phyloP scores from a whole-genome alignment of 1,140 invertebrate species.

The Lordiphosa stackelbergi region DNA sequence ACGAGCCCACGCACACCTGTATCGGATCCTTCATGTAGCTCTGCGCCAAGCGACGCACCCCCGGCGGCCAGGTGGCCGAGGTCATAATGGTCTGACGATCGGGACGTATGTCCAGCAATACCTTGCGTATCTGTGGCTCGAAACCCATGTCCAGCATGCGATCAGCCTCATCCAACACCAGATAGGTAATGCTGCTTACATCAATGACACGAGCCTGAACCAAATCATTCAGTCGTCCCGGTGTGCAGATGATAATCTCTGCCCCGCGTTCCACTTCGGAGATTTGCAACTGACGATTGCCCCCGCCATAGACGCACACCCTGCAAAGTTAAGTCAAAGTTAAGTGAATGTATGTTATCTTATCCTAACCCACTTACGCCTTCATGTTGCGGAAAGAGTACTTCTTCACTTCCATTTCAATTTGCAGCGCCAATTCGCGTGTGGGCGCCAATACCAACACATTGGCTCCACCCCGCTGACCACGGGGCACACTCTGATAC shows the following conservation, averaged over 20 bases:
- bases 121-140: slow-evolving; percentile 91
- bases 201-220: slow-evolving; percentile 82
- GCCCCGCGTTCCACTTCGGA: slow-evolving; percentile 84
- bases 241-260: slow-evolving; percentile 93
- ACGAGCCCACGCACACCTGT: slow-evolving; percentile 91
- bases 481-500: slow-evolving; percentile 83
- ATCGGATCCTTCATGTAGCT: slow-evolving; percentile 92
- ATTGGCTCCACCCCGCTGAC: slow-evolving; percentile 86
- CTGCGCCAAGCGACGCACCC: slow-evolving; percentile 88
- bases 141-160: slow-evolving; percentile 90
- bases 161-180: slow-evolving; percentile 96
- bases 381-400: slow-evolving; percentile 90
- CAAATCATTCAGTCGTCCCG: slow-evolving; percentile 91
- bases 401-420: slow-evolving; percentile 92
- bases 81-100: slow-evolving; percentile 93
- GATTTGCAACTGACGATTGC: slow-evolving; percentile 86
- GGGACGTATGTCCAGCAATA: slow-evolving; percentile 86
- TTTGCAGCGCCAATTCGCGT: slow-evolving; percentile 93
- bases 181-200: slow-evolving; percentile 87
- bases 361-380: slow-evolving; percentile 80
- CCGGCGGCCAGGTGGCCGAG: slow-evolving; percentile 91
- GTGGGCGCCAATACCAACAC: slow-evolving; percentile 93
- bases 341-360: too few relatives aligned
- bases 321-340: too few relatives aligned
- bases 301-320: slow-evolving; percentile 93